A percentile compares a stretch with the other conserved stretches of the same genome.
Conservation (phyloP, 2,888 invertebrate species). For the Oeneis ivallda region DNA sequence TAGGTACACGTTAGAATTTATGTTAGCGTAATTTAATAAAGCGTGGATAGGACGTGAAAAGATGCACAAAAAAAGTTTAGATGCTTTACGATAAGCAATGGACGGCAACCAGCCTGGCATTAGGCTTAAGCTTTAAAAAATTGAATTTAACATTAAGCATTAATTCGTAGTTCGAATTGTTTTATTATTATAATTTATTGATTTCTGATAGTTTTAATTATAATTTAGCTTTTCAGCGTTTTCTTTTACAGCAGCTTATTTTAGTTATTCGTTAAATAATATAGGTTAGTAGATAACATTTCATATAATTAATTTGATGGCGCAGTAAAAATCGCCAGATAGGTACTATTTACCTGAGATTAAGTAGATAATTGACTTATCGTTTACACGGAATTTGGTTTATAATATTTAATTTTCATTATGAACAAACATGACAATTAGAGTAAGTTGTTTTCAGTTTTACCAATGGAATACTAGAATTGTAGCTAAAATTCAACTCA, state of each 20-base stretch:
- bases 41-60: background rate
- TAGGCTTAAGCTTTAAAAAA: constrained; percentile 34
- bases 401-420: background rate
- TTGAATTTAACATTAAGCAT: background rate
- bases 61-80: background rate
- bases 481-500: background rate
- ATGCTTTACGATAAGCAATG: constrained; percentile 49
- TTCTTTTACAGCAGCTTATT: constrained; percentile 4
- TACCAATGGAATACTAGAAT: background rate
- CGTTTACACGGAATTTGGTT: constrained; percentile 23
- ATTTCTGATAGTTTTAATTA: background rate
- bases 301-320: constrained; percentile 7
- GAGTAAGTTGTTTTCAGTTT: too few relatives aligned
- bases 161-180: too few relatives aligned
- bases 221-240: background rate
- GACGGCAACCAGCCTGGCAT: constrained; percentile 72
- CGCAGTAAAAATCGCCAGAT: constrained; percentile 28
- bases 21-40: background rate
- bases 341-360: constrained; percentile 25
- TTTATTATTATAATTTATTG: background rate
- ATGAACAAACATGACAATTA: background rate
- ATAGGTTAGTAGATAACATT: background rate
- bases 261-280: background rate
- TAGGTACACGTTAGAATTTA: background rate
- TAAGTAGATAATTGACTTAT: constrained; percentile 34